Base-by-base conservation (phyloP, 2,113 vertebrate species). In the Tychaedon coryphoeus region DNA sequence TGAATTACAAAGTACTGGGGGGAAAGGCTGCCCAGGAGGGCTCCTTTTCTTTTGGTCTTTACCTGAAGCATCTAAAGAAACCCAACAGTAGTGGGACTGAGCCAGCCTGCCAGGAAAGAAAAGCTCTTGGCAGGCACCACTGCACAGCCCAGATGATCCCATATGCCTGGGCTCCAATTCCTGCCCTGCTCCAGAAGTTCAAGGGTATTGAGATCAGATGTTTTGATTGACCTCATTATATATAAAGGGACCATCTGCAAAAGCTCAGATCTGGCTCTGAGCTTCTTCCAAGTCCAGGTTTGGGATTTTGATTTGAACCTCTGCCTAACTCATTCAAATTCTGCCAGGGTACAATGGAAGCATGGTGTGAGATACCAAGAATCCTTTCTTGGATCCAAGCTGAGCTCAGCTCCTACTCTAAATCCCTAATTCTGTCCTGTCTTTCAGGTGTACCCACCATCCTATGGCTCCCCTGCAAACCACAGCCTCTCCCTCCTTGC, bases 171-270 rank as follows among this genome's bases (percentile, higher is more conserved):
- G 57, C 70, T 94, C n/a, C 58, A 77, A 96, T 69, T 80, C 48
- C 64, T 90, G 72, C 36, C 79, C 87, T 56, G 14, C 25, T 88
- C 70, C 86, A 83, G 33, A 90, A 96, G 90, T 88, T 96, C 83
- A 94, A 93, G 88, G 79, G 45, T 94, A 91, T 81, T 90, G 79
- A 93, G 82, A 95, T 94, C 93, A 94, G 90, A 94, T 84, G 90
- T 91, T 96, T 90, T 60, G 69, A 88, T 84, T 96, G 93, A 96
- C 95, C 90, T 95, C 92, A 95, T 95, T 90, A 95, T 72, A 75
- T 33, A 94, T 10, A 75, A 77, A 92, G 71, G 36, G 45, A 84
- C 90, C 95, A 96, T 95, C 92, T 95, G 95, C 61, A 83, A 72
- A 61, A 86, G 61, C 86, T 95, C 88, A 94, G 86, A 95, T 96